Conservation (phyloP, 2,797 vertebrate species). For the Sphenopsis melanotis region DNA sequence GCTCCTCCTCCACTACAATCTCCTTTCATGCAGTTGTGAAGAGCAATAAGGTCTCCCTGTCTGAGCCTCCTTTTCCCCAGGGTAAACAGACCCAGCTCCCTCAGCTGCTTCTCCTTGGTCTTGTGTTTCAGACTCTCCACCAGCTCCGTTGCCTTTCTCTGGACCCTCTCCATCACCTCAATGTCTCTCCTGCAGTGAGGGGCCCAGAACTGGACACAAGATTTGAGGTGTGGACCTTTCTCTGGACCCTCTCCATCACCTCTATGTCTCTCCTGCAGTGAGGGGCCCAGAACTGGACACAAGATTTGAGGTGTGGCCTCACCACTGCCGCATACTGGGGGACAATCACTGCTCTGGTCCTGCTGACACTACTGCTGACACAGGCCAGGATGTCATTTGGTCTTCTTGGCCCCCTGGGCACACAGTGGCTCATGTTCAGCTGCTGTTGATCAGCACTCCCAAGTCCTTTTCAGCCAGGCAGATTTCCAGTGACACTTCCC, state of each 20-base stretch:
- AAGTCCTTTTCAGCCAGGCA: neutral
- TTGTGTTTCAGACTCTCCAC: neutral
- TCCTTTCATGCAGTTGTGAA: neutral
- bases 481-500: neutral
- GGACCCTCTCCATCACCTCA: too few species aligned
- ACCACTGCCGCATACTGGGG: accelerated
- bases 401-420: neutral
- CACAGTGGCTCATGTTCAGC: neutral
- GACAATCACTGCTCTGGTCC: accelerated
- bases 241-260: neutral
- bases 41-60: too few species aligned
- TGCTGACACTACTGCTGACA: accelerated
- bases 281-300: neutral
- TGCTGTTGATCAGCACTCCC: neutral
- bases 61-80: neutral
- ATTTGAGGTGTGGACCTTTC: too few species aligned
- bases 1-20: neutral
- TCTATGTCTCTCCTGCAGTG: neutral
- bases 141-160: accelerated
- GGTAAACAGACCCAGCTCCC: neutral
- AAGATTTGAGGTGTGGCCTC: neutral
- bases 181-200: neutral
- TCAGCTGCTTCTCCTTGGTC: neutral
- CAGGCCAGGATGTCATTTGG: neutral
- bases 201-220: neutral